Percentiles rank a stretch among this genome's conserved stretches.
Evolutionary conservation across 2,888 invertebrate genomes (phyloP).

Genomic region (Leistus spinibarbis): DNA sequence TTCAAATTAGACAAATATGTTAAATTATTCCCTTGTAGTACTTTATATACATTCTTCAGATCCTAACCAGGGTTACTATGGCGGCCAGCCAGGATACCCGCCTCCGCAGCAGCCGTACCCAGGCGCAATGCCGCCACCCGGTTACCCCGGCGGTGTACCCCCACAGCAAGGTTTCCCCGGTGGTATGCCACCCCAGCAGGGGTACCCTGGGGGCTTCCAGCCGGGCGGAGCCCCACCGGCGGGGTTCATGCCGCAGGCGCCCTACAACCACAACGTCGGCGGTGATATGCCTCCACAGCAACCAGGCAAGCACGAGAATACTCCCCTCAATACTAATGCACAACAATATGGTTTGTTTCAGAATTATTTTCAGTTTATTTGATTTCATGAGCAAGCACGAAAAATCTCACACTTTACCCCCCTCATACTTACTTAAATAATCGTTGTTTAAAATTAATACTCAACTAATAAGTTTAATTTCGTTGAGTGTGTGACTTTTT

Average conservation of each 20-base stretch:
- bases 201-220: constrained; percentile 54
- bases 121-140: constrained; percentile 45
- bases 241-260: constrained; percentile 21
- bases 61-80: constrained; percentile 52
- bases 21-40: too few species aligned
- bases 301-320: constrained; percentile 33
- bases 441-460: neutral
- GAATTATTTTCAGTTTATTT: constrained; percentile 2
- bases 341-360: constrained; percentile 21
- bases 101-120: constrained; percentile 46
- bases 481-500: neutral
- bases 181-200: constrained; percentile 49
- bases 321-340: constrained; percentile 20
- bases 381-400: constrained; percentile 2
- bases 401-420: neutral
- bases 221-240: constrained; percentile 48
- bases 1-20: too few species aligned
- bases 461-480: neutral
- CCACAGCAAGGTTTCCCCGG: constrained; percentile 47
- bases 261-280: constrained; percentile 7
- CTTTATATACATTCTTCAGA: constrained; percentile 46
- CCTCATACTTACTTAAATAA: neutral
- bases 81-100: constrained; percentile 47
- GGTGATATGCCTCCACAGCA: constrained; percentile 17
- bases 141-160: constrained; percentile 42